Percentiles rank a stretch among this genome's conserved stretches.
phyloP scores from a whole-genome alignment of 2,888 invertebrate species.

The Platerodrilus igneus region DNA sequence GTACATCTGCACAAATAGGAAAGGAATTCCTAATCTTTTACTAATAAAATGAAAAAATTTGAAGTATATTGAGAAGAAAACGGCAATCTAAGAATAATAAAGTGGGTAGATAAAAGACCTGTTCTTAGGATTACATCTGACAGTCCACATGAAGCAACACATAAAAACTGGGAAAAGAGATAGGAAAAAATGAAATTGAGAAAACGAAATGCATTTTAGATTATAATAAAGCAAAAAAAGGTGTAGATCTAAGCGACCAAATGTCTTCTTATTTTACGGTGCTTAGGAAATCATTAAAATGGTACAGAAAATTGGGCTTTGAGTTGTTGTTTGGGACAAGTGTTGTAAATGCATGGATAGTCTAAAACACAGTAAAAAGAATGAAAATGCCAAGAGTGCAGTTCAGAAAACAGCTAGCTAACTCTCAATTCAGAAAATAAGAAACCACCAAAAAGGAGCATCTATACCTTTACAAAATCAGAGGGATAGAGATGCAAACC shows the following conservation, averaged over 20 bases:
- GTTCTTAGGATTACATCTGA: constrained; percentile 8
- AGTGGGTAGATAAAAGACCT: constrained; percentile 11
- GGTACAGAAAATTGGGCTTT: too few species aligned
- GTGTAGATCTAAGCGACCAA: constrained; percentile 6
- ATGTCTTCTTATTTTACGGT: constrained; percentile 6
- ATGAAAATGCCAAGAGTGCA: too few species aligned
- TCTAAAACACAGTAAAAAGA: too few species aligned
- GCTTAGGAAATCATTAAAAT: constrained; percentile 4
- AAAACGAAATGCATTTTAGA: constrained; percentile 6
- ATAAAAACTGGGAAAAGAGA: constrained; percentile 1
- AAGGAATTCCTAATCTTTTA: constrained; percentile 8
- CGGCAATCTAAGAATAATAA: constrained; percentile 1
- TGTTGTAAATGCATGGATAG: too few species aligned
- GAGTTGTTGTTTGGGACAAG: too few species aligned
- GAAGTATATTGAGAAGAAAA: constrained; percentile 6
- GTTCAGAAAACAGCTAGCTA: too few species aligned
- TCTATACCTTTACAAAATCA: too few species aligned
- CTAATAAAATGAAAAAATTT: constrained; percentile 5
- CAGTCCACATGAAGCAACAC: not conserved
- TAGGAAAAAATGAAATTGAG: constrained; percentile 2
- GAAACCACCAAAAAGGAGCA: too few species aligned
- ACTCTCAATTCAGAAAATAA: too few species aligned
- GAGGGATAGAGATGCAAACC: too few species aligned
- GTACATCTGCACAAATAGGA: constrained; percentile 4
- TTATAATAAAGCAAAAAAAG: constrained; percentile 7